Conservation (phyloP, 2,113 vertebrate genomes). For the Pipra filicauda region DNA sequence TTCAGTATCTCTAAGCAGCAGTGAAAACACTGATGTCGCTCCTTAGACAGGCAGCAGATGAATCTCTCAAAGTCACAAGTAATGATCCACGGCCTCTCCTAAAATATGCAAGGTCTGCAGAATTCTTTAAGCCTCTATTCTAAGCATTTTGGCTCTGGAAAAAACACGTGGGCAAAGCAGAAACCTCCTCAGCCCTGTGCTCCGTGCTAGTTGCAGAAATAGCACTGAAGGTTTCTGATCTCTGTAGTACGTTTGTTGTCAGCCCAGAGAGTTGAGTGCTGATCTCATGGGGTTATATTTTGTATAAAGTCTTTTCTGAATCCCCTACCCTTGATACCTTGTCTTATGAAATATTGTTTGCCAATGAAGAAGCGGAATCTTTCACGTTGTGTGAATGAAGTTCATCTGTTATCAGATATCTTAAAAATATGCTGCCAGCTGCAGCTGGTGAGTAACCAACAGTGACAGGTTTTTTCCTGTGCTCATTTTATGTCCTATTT, state of each 20-base stretch:
- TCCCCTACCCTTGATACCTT: neutral
- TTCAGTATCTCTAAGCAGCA: neutral
- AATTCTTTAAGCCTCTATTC: neutral
- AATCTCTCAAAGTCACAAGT: neutral
- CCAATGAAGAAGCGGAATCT: neutral
- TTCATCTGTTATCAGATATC: neutral
- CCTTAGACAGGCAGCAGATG: neutral
- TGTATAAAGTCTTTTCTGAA: neutral
- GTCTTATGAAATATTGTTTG: neutral
- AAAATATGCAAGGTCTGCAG: neutral
- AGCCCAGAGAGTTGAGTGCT: neutral
- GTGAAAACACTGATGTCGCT: neutral
- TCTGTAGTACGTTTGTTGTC: neutral
- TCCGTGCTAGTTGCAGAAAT: neutral
- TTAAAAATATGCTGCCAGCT: neutral
- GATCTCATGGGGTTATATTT: neutral
- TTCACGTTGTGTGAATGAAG: neutral
- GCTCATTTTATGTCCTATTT: neutral
- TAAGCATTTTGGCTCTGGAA: neutral
- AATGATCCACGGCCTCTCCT: fast-evolving
- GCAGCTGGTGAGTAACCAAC: neutral
- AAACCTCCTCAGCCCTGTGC: neutral
- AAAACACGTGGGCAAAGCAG: neutral
- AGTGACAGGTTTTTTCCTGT: neutral
- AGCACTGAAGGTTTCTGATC: neutral